Conservation (phyloP, 1,140 invertebrate species). For the Chrysomallon squamiferum region DNA sequence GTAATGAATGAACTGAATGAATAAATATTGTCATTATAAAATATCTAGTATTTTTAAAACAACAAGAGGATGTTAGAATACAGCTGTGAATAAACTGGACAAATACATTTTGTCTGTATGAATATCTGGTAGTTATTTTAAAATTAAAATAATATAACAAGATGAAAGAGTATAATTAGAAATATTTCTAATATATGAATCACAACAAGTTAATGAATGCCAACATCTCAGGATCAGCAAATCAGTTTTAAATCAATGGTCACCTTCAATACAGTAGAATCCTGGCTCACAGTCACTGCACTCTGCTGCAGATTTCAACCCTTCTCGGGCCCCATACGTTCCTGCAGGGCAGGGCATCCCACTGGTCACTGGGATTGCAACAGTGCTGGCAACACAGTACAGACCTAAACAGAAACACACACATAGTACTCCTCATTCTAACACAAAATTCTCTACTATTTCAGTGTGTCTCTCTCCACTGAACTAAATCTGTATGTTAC, state of each 20-base stretch:
- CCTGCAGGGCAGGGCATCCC: slow-evolving; percentile 44
- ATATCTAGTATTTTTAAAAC: background rate
- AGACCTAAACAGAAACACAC: slow-evolving; percentile 34
- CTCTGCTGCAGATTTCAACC: slow-evolving; percentile 32
- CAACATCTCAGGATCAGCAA: too few relatives aligned
- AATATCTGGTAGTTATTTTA: too few relatives aligned
- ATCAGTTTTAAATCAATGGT: too few relatives aligned
- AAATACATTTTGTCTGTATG: too few relatives aligned
- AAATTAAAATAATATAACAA: background rate
- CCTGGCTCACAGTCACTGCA: slow-evolving; percentile 51
- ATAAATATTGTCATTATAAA: background rate
- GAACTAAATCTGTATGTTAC: too few relatives aligned
- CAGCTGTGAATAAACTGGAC: too few relatives aligned
- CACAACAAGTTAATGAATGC: too few relatives aligned
- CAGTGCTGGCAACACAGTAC: slow-evolving; percentile 54
- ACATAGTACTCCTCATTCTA: background rate
- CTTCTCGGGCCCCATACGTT: slow-evolving; percentile 43
- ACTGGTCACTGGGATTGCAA: slow-evolving; percentile 24
- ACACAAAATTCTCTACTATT: too few relatives aligned
- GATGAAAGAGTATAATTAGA: too few relatives aligned
- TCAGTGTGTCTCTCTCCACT: too few relatives aligned
- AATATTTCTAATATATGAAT: too few relatives aligned
- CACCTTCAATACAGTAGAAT: slow-evolving; percentile 54
- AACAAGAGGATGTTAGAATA: background rate
- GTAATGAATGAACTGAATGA: background rate